A percentile compares a stretch with the other conserved stretches of the same genome.
These are phyloP conservation scores for Riptortus pedestris DNA, from an alignment of 1,140 invertebrate genomes.

Conservation along the genomic window DNA sequence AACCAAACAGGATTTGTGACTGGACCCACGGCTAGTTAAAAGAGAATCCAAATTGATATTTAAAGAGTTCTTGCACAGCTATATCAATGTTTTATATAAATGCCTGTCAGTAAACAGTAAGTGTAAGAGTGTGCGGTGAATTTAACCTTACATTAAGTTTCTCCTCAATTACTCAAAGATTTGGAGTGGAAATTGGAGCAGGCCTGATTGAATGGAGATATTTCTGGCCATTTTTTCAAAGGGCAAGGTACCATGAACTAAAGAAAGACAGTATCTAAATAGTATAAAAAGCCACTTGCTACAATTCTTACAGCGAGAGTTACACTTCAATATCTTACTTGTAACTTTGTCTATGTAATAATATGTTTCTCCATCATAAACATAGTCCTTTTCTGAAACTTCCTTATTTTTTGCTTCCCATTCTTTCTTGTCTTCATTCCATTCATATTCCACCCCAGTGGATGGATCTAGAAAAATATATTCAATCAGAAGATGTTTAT, in stretches of 20 bases:
- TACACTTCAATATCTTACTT: too few relatives aligned
- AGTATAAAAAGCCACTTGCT: too few relatives aligned
- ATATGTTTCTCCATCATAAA: constrained; percentile 44
- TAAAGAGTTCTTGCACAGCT: too few relatives aligned
- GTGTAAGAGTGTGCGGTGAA: too few relatives aligned
- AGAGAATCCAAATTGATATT: too few relatives aligned
- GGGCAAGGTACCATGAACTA: neutral
- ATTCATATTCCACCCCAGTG: constrained; percentile 44
- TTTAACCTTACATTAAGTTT: neutral
- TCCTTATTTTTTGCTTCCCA: constrained; percentile 41
- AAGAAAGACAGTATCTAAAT: neutral
- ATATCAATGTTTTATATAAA: too few relatives aligned
- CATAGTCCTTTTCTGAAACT: constrained; percentile 37
- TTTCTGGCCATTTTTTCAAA: neutral
- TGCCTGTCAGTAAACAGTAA: too few relatives aligned
- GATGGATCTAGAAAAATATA: constrained; percentile 20
- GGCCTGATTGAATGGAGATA: neutral
- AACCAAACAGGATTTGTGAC: too few relatives aligned
- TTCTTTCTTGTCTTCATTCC: constrained; percentile 48
- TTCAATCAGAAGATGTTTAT: neutral
- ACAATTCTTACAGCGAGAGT: too few relatives aligned
- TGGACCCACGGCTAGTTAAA: too few relatives aligned
- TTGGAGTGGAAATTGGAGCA: neutral
- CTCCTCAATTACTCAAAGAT: neutral
- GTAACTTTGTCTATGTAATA: constrained; percentile 40